phyloP scores from a whole-genome alignment of 2,797 vertebrate genomes.

The Sebastolobus alascanus region DNA sequence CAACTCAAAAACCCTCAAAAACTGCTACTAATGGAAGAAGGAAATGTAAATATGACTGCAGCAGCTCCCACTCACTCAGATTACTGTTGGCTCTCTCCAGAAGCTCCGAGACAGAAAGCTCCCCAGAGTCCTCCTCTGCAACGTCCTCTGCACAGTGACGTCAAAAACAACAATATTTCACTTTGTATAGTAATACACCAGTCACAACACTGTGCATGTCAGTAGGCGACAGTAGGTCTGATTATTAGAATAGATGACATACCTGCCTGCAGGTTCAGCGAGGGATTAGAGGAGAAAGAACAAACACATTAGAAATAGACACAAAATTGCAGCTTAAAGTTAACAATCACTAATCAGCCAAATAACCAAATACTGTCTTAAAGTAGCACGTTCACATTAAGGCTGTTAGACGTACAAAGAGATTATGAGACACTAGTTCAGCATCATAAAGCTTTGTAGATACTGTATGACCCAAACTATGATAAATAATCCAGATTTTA shows the following conservation, averaged over 20 bases:
- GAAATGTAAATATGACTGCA: not conserved
- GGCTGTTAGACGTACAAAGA: not conserved
- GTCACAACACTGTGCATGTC: not conserved
- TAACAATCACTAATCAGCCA: not conserved
- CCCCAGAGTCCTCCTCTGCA: conserved; percentile 54
- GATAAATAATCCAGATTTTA: not conserved
- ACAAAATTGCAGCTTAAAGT: not conserved
- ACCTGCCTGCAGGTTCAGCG: conserved; percentile 49
- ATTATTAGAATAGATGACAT: not conserved
- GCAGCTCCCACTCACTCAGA: conserved; percentile 57
- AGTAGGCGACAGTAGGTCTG: not conserved
- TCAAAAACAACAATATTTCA: conserved; percentile 18
- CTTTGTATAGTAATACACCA: not conserved
- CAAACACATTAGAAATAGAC: not conserved
- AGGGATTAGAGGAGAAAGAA: not conserved
- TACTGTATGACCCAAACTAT: not conserved
- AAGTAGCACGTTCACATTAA: not conserved
- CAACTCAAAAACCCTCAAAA: not conserved
- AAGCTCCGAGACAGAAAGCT: conserved; percentile 77
- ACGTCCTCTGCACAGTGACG: conserved; percentile 49
- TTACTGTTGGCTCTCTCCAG: conserved; percentile 78
- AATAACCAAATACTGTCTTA: not conserved
- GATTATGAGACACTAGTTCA: not conserved
- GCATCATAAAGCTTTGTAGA: not conserved
- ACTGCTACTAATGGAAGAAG: not conserved